Base-by-base conservation (phyloP, 2,888 invertebrate species). In the Parnassius apollo region DNA sequence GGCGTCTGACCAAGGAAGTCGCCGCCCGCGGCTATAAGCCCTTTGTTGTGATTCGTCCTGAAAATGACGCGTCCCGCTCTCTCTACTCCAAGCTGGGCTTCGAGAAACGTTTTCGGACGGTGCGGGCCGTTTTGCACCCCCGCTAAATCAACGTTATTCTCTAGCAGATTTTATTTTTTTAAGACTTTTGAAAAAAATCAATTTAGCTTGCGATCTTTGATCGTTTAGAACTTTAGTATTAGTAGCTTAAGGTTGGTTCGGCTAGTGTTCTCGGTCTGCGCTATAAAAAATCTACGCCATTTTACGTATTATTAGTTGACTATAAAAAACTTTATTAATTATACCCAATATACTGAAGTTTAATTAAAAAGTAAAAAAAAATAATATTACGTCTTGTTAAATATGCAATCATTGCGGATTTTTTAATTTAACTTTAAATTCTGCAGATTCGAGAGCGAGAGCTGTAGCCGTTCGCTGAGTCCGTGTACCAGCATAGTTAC, bases 41-140 rank as follows among this genome's bases (percentile, higher is more conserved):
- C 64, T 97, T 96, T 87, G 97, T 97, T 70, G 96, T 97, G 75
- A 97, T 97, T 89, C 87, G 91, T 75, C 96, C 96, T 66, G 96
- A 96, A 86, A 97, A 97, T 85, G 96, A 96, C 85, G 96, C 97
- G 68, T 96, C 96, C 70, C 95, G 96, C 78, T 95, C 95, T 75
- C 93, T 97, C 62, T 97, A 97, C 88, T 94, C 93, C 73, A 97
- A 97, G 84, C 93, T 97, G 76, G 96, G 96, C 77, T 97, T 96
- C 90, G 93, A 93, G 81, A 95, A 94, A 84, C 94, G 95, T 75
- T 97, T 95, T 85, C 94, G 95, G 86, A 96, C 96, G 74, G 95
- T 96, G 70, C 94, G 96, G 73, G 96, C 96, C 80, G 95, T 95
- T 70, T 93, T 96, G 82, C 94, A 94, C 81, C 91, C 91, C 68